Evolutionary conservation across 2,888 invertebrate species (phyloP), one percentile per base, ranked within the genome.

Genomic region (Drosophila putrida): DNA sequence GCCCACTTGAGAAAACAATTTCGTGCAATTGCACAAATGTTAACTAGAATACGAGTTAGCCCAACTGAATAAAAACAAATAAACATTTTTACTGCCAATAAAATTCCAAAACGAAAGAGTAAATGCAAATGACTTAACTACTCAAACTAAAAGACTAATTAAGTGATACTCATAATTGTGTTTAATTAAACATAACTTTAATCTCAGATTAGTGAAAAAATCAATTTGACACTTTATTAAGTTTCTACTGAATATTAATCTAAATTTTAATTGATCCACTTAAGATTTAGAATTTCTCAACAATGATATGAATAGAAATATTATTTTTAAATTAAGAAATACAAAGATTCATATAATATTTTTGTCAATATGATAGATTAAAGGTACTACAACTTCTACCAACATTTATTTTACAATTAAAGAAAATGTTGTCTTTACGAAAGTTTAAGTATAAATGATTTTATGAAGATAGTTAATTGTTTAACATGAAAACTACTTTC

Each of bases 1-100:
- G 46, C 41, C 38, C 44, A 62, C 50, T 51, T 39, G 28, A 59
- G 43, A 41, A 59, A 61, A 71, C 63, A 46, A 63, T 73, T 62
- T 81, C 85, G 82, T 82, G 82, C 82, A 84, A 83, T 84, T 87
- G 83, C 79, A 84, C 85, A 82, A 79, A 82, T 69, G 38, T 57
- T 43, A 54, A 54, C 67, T 39, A 35, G 41, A 50, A 51, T 38
- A 13, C 10, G 38, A 33, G 31, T 4, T 25, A 35, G 44, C 39
- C 44, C 62, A 57, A 68, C 62, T 43, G 64, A 65, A 57, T 59
- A 50, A 62, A 71, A 75, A 53, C 65, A 71, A 74, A 71, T 75
- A 76, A 78, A 74, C 62, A 57, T 64, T 84, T 87, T 87, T 55
- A 85, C 58, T 84, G 60, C 51, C 65, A 44, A 84, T 87, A 78